A percentile compares a stretch with the other conserved stretches of the same genome.
Evolutionary conservation across 2,113 vertebrate species (phyloP).

Genomic region (Grallaria varia): DNA sequence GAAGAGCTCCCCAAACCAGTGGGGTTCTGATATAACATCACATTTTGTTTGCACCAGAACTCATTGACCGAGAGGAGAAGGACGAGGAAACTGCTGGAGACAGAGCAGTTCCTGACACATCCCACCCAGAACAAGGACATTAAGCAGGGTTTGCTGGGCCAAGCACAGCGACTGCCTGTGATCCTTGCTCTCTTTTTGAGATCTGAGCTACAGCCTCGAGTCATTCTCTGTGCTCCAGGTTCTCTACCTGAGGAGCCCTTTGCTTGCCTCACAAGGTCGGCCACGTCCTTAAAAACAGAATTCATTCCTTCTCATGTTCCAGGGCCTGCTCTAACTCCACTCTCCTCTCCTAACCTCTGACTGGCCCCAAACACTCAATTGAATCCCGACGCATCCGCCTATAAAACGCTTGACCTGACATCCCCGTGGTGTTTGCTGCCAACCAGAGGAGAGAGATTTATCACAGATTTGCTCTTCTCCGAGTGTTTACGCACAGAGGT

Average conservation of each 20-base stretch:
- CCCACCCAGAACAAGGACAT: background rate
- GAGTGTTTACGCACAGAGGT: background rate
- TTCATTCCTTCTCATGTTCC: background rate
- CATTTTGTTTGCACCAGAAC: background rate
- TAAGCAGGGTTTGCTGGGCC: background rate
- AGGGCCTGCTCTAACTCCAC: background rate
- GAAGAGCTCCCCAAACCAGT: too few species aligned
- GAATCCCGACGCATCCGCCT: background rate
- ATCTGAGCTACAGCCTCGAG: background rate
- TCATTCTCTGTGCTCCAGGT: background rate
- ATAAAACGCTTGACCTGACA: background rate
- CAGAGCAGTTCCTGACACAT: background rate
- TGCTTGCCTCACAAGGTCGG: background rate
- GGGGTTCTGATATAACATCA: accelerated
- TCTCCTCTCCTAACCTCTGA: background rate
- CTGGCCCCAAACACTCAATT: background rate
- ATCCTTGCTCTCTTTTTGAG: background rate
- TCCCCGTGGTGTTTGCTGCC: background rate
- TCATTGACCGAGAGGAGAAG: accelerated
- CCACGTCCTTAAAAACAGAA: background rate
- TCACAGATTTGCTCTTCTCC: background rate
- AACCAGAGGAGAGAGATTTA: background rate
- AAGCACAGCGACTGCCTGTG: background rate
- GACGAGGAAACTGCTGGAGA: background rate
- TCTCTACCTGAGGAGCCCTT: background rate